Evolutionary conservation across 1,140 invertebrate genomes (phyloP).

Genomic region (Glomeris maerens): DNA sequence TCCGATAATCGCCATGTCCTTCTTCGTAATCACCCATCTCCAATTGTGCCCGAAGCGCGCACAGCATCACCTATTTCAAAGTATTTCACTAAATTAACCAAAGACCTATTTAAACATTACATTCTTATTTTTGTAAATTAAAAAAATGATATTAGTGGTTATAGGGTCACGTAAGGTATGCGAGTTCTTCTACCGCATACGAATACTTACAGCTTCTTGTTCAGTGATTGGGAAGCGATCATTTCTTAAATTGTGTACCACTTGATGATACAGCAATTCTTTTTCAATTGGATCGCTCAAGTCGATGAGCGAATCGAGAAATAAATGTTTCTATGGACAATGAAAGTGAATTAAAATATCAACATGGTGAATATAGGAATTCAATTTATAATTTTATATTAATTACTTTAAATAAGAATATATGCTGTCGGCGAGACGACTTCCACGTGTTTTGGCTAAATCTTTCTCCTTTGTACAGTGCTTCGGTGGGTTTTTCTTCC

Average conservation of each 20-base stretch:
- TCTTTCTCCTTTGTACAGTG: conserved; percentile 89
- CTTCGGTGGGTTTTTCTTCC: conserved; percentile 82
- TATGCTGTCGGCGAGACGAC: conserved; percentile 25
- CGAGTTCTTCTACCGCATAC: too few species aligned
- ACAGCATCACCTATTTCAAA: conserved; percentile 66
- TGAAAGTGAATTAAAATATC: conserved; percentile 30
- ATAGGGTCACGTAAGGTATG: too few species aligned
- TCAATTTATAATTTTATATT: too few species aligned
- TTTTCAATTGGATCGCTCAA: conserved; percentile 79
- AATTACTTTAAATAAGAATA: conserved; percentile 34
- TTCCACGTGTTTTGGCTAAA: conserved; percentile 32
- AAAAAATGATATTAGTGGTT: conserved; percentile 6
- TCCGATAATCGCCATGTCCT: conserved; percentile 18
- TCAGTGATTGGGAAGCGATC: conserved; percentile 81
- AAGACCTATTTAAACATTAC: too few species aligned
- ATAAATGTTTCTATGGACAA: conserved; percentile 83
- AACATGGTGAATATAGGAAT: neutral
- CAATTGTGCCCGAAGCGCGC: conserved; percentile 81
- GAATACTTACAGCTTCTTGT: conserved; percentile 68
- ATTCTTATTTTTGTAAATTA: conserved; percentile 12
- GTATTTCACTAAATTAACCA: conserved; percentile 9
- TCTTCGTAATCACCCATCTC: conserved; percentile 65
- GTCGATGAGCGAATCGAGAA: conserved; percentile 71
- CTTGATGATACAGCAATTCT: conserved; percentile 90
- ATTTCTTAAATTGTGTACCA: conserved; percentile 71